Conservation (phyloP, 1,140 invertebrate genomes). For the Pararge aegeria region DNA sequence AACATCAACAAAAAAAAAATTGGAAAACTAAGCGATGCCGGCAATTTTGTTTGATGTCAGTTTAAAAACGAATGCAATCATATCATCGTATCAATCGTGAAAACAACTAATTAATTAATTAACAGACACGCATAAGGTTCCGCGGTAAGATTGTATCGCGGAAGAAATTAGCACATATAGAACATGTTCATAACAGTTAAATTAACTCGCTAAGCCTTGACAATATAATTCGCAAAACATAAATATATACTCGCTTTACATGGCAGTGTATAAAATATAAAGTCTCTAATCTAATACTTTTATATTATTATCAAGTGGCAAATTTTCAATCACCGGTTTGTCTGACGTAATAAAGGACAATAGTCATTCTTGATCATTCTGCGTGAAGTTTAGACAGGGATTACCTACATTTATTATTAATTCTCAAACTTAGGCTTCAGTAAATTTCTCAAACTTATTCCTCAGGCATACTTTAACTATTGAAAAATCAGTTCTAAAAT, state of each 20-base stretch:
- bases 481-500: too few relatives aligned
- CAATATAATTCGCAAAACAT: not conserved
- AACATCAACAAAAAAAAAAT: not conserved
- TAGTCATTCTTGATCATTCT: too few relatives aligned
- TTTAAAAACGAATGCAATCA: conserved; percentile 8
- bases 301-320: too few relatives aligned
- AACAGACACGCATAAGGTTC: conserved; percentile 15
- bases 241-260: conserved; percentile 1
- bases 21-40: not conserved
- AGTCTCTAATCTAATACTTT: too few relatives aligned
- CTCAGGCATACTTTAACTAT: too few relatives aligned
- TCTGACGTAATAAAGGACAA: too few relatives aligned
- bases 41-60: conserved; percentile 9
- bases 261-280: not conserved
- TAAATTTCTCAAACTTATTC: too few relatives aligned
- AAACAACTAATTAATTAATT: conserved; percentile 12
- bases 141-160: conserved; percentile 24
- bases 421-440: too few relatives aligned
- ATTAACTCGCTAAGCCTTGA: conserved; percentile 11
- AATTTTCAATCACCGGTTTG: too few relatives aligned
- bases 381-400: too few relatives aligned
- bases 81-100: not conserved
- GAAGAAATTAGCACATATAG: conserved; percentile 11
- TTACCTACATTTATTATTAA: too few relatives aligned
- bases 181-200: not conserved